Percentiles rank a stretch among this genome's conserved stretches.
Conservation (phyloP, 2,888 invertebrate species). For the Drosophila leonis region DNA sequence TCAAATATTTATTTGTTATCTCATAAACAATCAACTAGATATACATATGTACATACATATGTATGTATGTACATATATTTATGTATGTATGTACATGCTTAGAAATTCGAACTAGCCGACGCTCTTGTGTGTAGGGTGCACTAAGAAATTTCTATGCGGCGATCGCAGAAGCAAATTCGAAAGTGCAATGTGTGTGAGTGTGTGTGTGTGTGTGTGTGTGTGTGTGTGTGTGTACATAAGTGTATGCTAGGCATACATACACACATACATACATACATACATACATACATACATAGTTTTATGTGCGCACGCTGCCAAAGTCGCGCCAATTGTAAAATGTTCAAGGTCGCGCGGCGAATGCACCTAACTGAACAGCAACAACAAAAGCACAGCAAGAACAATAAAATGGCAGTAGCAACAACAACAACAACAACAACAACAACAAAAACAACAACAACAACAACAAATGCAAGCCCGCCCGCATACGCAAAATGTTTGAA, state of each 20-base stretch:
- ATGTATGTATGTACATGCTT: not conserved
- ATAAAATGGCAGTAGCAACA: conserved; percentile 22
- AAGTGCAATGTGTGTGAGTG: conserved; percentile 22
- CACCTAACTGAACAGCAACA: conserved; percentile 57
- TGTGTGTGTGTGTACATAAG: not conserved
- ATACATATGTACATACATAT: too few species aligned
- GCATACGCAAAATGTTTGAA: conserved; percentile 76
- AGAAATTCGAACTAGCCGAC: conserved; percentile 2
- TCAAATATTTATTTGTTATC: too few species aligned
- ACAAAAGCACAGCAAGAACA: conserved; percentile 33
- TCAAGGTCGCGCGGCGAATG: conserved; percentile 75
- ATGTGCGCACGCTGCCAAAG: conserved; percentile 68
- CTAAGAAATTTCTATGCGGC: conserved; percentile 36
- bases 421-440: conserved; percentile 17
- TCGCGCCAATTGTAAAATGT: conserved; percentile 64
- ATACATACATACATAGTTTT: conserved; percentile 35
- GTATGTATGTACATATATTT: not conserved
- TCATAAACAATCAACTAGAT: too few species aligned
- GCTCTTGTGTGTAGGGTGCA: conserved; percentile 20
- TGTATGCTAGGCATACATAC: not conserved
- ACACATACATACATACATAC: not conserved
- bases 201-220: not conserved
- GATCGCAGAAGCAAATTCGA: conserved; percentile 37
- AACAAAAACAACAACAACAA: conserved; percentile 13
- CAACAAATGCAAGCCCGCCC: conserved; percentile 47